Evolutionary conservation across 2,113 vertebrate genomes (phyloP), one percentile per base, ranked within the genome.

Genomic region (Boulengeromyrus knoepffleri): DNA sequence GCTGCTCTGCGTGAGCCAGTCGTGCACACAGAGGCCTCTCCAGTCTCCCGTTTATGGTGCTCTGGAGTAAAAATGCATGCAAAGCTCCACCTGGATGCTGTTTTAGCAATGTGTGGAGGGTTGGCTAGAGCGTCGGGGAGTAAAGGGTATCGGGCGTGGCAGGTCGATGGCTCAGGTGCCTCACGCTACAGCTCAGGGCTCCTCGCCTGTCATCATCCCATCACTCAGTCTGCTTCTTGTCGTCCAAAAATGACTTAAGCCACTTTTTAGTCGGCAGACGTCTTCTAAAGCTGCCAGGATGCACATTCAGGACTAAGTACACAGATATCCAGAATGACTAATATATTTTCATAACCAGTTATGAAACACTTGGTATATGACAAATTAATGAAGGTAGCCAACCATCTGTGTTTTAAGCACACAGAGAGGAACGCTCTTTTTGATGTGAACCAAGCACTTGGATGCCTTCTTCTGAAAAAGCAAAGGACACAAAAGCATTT

Each of bases 351-450:
- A 90, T 92, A 91, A 91, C 92, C 94, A 95, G 94, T 93, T 95
- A 95, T 94, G 93, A 93, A 93, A 93, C 92, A 94, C 94, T 94
- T 95, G 94, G 95, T 96, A 95, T 95, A 96, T 95, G 95, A 96
- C 95, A 95, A 95, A 96, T 96, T 95, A 96, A 96, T 95, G 91
- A 94, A 94, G 91, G 94, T 95, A 95, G 94, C 92, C 93, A 95
- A 95, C 95, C 96, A 96, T 96, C 96, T 96, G 96, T 95, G 94
- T 96, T 96, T 96, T 95, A 96, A 96, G 95, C 94, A 93, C 95
- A 93, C 95, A 95, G 96, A 95, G 95, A 95, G 93, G 94, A 94
- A 94, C 94, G 94, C 94, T 94, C 94, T 94, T 95, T 96, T 96
- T 96, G 95, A 96, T 95, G 95, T 95, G 94, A 95, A 95, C 93